These are phyloP conservation scores for Polydrusus tereticollis DNA, from an alignment of 2,888 invertebrate species.

Conservation along the genomic window DNA sequence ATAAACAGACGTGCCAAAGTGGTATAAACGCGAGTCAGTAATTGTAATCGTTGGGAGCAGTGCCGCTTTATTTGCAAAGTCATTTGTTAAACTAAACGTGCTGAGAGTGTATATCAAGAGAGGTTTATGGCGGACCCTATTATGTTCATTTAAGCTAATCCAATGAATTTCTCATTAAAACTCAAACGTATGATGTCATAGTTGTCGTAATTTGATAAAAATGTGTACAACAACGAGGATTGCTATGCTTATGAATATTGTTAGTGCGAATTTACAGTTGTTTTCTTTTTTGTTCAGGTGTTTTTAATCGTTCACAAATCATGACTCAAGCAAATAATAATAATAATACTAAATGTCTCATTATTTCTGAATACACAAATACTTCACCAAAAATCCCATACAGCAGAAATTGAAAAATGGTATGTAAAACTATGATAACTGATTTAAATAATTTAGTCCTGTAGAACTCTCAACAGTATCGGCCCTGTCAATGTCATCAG, in stretches of 20 bases:
- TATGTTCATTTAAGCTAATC: constrained; percentile 20
- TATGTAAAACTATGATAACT: too few species aligned
- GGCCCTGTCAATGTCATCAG: too few species aligned
- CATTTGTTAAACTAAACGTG: constrained; percentile 22
- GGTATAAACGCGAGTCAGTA: constrained; percentile 7
- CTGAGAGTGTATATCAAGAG: constrained; percentile 18
- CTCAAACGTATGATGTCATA: constrained; percentile 17
- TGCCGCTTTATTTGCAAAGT: constrained; percentile 6
- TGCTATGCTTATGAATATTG: not conserved
- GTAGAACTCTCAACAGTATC: too few species aligned
- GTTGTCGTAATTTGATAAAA: constrained; percentile 22
- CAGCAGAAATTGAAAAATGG: too few species aligned
- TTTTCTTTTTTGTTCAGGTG: too few species aligned
- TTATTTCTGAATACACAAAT: too few species aligned
- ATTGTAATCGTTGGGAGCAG: not conserved
- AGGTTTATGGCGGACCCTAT: constrained; percentile 15
- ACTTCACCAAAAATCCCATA: too few species aligned
- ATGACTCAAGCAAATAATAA: too few species aligned
- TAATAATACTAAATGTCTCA: too few species aligned
- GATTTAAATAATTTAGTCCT: too few species aligned
- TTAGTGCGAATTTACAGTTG: not conserved
- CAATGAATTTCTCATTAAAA: constrained; percentile 17
- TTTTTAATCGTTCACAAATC: too few species aligned
- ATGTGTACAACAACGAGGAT: constrained; percentile 10
- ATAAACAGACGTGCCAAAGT: constrained; percentile 5